A percentile compares a stretch with the other conserved stretches of the same genome.
Conservation (phyloP, 2,888 invertebrate genomes). For the Sarcophaga variegata region DNA sequence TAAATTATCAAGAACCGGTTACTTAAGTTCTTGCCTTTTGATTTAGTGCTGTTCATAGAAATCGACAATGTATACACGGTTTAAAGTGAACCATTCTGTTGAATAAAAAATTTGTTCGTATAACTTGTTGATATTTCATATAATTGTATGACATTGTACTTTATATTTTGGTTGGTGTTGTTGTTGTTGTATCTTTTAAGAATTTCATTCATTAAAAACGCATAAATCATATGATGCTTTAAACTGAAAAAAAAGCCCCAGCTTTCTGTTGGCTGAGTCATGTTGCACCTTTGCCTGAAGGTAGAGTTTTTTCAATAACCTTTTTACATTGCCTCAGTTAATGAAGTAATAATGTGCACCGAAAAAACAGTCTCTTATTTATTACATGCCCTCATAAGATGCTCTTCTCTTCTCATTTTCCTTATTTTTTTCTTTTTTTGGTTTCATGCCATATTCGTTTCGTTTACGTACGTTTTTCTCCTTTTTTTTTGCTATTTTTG, state of each 20-base stretch:
- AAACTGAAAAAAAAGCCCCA: neutral
- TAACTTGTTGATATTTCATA: conserved; percentile 32
- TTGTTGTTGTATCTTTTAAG: conserved; percentile 24
- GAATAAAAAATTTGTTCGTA: conserved; percentile 47
- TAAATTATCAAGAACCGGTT: conserved; percentile 53
- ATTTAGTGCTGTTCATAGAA: conserved; percentile 11
- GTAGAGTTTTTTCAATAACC: conserved; percentile 32
- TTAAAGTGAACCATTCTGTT: neutral
- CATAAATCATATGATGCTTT: conserved; percentile 63
- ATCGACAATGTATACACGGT: neutral
- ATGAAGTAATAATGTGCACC: conserved; percentile 64
- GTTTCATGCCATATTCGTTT: no score
- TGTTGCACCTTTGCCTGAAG: conserved; percentile 38
- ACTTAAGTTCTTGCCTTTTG: conserved; percentile 31
- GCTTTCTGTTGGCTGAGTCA: neutral
- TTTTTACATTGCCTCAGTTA: conserved; percentile 40
- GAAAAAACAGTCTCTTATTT: conserved; percentile 23
- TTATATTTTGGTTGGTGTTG: neutral
- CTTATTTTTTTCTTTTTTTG: neutral
- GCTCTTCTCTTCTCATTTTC: neutral
- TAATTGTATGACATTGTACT: neutral
- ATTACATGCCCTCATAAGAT: conserved; percentile 10
- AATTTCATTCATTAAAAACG: conserved; percentile 69
- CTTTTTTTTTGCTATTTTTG: conserved; percentile 7
- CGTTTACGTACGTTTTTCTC: neutral